Evolutionary conservation across 2,113 vertebrate species (phyloP), one percentile per base, ranked within the genome.

Genomic region (Spermophilus dauricus): DNA sequence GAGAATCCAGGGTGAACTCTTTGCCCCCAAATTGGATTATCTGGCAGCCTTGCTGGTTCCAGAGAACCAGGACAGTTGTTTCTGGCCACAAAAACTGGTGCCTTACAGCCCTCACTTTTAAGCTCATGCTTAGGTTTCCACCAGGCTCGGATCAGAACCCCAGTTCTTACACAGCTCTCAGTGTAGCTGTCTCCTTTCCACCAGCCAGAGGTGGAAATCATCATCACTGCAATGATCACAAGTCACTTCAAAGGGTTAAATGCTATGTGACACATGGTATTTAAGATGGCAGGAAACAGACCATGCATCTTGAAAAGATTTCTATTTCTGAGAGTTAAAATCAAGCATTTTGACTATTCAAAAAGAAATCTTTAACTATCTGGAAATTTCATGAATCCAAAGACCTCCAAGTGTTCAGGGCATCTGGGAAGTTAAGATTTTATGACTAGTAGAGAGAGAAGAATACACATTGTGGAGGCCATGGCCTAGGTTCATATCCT

Each of bases 261-360:
- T 42, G 51, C 63, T 5, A 42, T 0, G 20, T 37, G 45, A 67
- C 32, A 48, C 73, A 37, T 61, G 69, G 9, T 75, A 17, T 51
- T 53, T 89, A 65, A 67, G 42, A 83, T 81, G 65, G 67, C 58
- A 92, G 32, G 72, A 78, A 56, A 84, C 4, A 91, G n/a, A 73
- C 5, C n/a, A 42, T 34, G 37, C 18, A 16, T 56, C 80, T 90
- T 81, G 56, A 39, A 48, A 77, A 89, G 13, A 37, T 45, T 89
- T 94, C 80, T 61, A 63, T 87, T 86, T 90, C 83, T 77, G 72
- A 83, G 67, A 70, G 42, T 72, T 87, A 65, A 84, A 69, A 81
- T 5, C 28, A 37, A 96, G 42, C 67, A 28, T 88, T 80, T 82
- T 70, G 70, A 85, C 32, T 14, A 61, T 30, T 96, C 45, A 34